Evolutionary conservation across 2,113 vertebrate genomes (phyloP).

Genomic region (Chauna torquata): DNA sequence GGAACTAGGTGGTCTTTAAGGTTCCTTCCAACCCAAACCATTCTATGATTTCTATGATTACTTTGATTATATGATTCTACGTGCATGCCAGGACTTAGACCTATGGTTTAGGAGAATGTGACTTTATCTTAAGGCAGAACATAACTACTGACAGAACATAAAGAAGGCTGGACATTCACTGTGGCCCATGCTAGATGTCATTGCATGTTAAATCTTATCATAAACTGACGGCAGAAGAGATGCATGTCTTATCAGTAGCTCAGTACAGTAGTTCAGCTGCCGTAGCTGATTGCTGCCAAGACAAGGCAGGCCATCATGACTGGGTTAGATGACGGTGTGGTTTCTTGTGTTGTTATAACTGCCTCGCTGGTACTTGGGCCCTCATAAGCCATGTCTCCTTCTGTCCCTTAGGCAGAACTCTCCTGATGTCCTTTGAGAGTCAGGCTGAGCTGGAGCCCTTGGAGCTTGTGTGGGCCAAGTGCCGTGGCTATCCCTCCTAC

Average conservation of each 20-base stretch:
- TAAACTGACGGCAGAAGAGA: background rate
- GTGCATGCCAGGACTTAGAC: background rate
- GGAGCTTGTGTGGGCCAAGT: slow-evolving; percentile 98
- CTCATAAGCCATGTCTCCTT: slow-evolving; percentile 51
- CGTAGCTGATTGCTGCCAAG: background rate
- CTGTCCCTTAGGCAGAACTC: slow-evolving; percentile 79
- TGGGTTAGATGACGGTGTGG: background rate
- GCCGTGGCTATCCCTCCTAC: slow-evolving; percentile 97
- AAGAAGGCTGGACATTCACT: background rate
- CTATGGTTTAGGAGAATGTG: background rate
- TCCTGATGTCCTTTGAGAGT: slow-evolving; percentile 84
- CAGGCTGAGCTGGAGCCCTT: slow-evolving; percentile 89
- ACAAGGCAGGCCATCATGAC: accelerated
- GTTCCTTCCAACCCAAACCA: too few species aligned
- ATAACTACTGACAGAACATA: background rate
- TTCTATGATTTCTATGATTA: background rate
- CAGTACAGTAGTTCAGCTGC: background rate
- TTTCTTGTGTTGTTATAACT: background rate
- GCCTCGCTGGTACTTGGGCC: background rate
- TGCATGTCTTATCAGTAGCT: background rate
- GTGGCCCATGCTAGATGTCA: background rate
- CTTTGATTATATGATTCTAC: background rate
- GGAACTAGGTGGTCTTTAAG: too few species aligned
- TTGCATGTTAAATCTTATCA: background rate
- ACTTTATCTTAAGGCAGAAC: background rate